phyloP scores from a whole-genome alignment of 2,797 vertebrate genomes.

The Orestias chungarensis region DNA sequence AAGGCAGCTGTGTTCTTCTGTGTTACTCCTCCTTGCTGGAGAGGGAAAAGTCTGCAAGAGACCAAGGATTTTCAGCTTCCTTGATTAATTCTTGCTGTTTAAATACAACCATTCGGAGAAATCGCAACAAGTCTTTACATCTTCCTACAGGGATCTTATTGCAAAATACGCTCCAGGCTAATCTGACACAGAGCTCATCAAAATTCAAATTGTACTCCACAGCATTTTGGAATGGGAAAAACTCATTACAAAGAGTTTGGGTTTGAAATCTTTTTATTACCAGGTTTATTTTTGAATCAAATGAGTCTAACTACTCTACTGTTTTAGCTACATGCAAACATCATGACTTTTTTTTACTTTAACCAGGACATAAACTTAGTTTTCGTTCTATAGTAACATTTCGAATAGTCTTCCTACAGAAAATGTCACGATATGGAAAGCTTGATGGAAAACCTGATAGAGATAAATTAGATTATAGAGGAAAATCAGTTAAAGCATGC shows the following conservation, averaged over 20 bases:
- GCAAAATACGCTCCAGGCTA: conserved; percentile 56
- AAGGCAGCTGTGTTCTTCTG: conserved; percentile 33
- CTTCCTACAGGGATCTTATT: conserved; percentile 49
- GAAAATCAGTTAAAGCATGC: too few species aligned
- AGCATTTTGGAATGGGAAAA: conserved; percentile 32
- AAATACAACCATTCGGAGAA: conserved; percentile 55
- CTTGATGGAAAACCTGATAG: neutral
- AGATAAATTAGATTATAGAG: too few species aligned
- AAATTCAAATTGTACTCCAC: conserved; percentile 45
- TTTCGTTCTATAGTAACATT: neutral
- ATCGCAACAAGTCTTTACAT: conserved; percentile 27
- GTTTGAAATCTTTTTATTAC: conserved; percentile 18
- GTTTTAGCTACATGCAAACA: conserved; percentile 2
- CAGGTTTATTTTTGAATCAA: neutral
- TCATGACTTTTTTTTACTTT: neutral
- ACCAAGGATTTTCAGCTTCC: conserved; percentile 65
- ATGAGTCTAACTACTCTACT: neutral
- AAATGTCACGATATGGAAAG: neutral
- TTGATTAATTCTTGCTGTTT: conserved; percentile 76
- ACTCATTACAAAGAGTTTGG: neutral
- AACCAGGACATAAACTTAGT: neutral
- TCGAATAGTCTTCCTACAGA: neutral
- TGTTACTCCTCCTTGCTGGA: conserved; percentile 37
- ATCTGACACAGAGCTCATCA: conserved; percentile 42
- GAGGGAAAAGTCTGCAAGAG: conserved; percentile 51